Conservation (phyloP, 2,113 vertebrate species). For the Malurus melanocephalus region DNA sequence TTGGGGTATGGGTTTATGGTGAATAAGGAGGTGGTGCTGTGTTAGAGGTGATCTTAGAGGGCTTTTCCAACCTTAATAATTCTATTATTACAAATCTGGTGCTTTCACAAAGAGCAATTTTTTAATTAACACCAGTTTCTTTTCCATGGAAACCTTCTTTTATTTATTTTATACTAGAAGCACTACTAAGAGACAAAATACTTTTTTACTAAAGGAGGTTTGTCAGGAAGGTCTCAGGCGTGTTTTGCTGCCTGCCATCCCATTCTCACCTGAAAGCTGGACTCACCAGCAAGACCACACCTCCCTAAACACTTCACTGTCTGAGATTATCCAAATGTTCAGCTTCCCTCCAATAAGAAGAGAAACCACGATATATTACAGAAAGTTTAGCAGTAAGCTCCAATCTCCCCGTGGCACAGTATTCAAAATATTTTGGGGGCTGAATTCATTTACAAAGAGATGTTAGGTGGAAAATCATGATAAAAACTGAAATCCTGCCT, state of each 20-base stretch:
- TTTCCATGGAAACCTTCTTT: neutral
- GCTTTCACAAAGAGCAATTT: neutral
- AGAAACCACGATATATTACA: neutral
- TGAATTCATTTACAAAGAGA: neutral
- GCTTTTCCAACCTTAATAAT: neutral
- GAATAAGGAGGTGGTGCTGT: neutral
- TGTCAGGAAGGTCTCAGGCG: neutral
- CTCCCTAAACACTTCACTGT: neutral
- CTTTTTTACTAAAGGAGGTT: neutral
- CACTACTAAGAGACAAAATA: neutral
- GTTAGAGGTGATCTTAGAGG: neutral
- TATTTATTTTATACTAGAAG: neutral
- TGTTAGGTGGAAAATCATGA: neutral
- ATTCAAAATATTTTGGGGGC: slow-evolving; percentile 5
- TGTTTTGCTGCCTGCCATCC: neutral
- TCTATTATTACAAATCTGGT: neutral
- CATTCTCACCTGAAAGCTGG: neutral
- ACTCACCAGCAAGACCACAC: too few species aligned
- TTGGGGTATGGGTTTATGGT: neutral
- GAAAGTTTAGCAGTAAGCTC: neutral
- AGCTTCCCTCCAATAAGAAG: neutral
- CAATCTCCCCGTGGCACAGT: neutral
- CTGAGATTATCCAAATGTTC: neutral
- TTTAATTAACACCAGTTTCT: neutral
- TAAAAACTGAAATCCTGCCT: neutral